Evolutionary conservation across 2,797 vertebrate genomes (phyloP).

Genomic region (Atherinosoma microstoma): DNA sequence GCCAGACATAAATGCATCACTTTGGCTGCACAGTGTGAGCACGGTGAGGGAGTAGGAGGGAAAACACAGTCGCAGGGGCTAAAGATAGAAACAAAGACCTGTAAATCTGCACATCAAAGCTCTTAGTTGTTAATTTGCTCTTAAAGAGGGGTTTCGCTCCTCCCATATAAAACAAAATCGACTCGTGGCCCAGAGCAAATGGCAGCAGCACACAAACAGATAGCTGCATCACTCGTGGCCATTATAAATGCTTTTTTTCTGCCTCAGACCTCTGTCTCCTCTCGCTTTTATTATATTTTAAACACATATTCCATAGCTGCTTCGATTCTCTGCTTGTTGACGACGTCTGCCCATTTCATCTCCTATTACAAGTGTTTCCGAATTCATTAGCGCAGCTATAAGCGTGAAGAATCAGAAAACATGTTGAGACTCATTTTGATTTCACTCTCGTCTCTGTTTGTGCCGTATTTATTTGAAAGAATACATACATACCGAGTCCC

Average conservation of each 20-base stretch:
- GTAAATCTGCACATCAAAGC: slow-evolving; percentile 64
- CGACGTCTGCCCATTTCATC: slow-evolving; percentile 16
- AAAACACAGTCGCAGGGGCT: slow-evolving; percentile 26
- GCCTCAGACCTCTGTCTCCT: slow-evolving; percentile 23
- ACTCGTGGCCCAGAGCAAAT: slow-evolving; percentile 52
- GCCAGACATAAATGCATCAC: slow-evolving; percentile 33
- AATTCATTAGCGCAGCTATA: slow-evolving; percentile 35
- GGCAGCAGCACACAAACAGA: slow-evolving; percentile 34
- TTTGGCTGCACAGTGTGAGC: slow-evolving; percentile 31
- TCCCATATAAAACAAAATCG: slow-evolving; percentile 49
- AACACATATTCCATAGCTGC: slow-evolving; percentile 23
- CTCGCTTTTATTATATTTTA: slow-evolving; percentile 13
- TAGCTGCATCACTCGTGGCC: slow-evolving; percentile 20
- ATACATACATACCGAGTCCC: slow-evolving; percentile 21
- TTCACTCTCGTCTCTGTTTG: slow-evolving; percentile 28
- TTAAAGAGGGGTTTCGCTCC: slow-evolving; percentile 45
- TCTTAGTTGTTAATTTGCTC: slow-evolving; percentile 43
- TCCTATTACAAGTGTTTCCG: slow-evolving; percentile 17
- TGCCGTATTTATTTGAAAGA: slow-evolving; percentile 40
- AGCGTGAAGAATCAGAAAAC: slow-evolving; percentile 12
- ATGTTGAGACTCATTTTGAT: slow-evolving; percentile 21
- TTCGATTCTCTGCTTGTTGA: slow-evolving; percentile 13
- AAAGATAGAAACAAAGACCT: slow-evolving; percentile 57
- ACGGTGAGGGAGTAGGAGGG: slow-evolving; percentile 28
- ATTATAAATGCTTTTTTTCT: slow-evolving; percentile 52